Conservation (phyloP, 2,797 vertebrate species). For the Dryobates pubescens region DNA sequence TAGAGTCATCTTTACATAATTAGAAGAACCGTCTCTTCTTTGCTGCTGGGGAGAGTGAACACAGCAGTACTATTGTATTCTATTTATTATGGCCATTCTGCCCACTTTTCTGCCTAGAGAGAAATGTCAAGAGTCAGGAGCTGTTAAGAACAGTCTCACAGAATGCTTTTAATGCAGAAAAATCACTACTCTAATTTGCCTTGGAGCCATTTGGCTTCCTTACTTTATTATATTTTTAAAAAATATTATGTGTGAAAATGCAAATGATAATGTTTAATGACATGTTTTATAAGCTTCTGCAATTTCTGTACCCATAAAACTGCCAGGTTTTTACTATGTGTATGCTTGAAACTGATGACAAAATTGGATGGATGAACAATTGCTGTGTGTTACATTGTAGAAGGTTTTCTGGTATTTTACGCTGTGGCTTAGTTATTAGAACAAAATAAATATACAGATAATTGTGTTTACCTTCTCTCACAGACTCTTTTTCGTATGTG, state of each 20-base stretch:
- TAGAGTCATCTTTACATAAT: neutral
- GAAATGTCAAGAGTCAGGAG: neutral
- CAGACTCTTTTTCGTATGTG: neutral
- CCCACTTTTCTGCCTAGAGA: neutral
- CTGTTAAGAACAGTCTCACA: neutral
- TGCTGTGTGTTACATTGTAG: neutral
- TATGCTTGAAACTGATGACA: neutral
- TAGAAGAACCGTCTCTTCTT: neutral
- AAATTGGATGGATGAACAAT: neutral
- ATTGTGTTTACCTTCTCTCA: neutral
- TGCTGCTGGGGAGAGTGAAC: neutral
- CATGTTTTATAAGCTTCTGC: neutral
- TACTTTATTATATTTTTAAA: neutral
- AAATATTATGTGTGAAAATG: neutral
- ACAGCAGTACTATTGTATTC: neutral
- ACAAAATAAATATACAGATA: neutral
- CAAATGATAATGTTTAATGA: neutral
- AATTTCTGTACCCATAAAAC: neutral
- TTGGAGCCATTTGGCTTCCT: neutral
- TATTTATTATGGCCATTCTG: neutral
- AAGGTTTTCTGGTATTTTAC: neutral
- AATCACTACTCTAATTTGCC: neutral
- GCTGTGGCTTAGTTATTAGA: neutral
- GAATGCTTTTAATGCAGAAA: neutral
- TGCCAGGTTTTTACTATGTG: neutral